A percentile compares a stretch with the other conserved stretches of the same genome.
These are phyloP conservation scores for Neria commutata DNA, from an alignment of 2,888 invertebrate species.

Conservation along the genomic window DNA sequence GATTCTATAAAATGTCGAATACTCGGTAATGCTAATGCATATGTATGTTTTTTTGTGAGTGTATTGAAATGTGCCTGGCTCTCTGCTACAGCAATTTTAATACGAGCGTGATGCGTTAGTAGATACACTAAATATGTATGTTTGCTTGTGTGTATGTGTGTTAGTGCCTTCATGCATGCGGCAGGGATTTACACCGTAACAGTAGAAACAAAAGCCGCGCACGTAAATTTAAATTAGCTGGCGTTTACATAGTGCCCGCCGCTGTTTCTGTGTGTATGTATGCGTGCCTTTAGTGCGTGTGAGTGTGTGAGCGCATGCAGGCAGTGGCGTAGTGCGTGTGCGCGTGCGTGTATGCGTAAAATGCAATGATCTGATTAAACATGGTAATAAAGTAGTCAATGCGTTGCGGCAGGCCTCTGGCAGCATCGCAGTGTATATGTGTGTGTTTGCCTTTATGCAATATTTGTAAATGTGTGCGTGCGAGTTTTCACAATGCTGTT, in stretches of 20 bases:
- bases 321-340: conserved; percentile 24
- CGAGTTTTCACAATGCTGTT: too few relatives aligned
- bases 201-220: conserved; percentile 22
- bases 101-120: too few relatives aligned
- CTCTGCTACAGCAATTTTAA: too few relatives aligned
- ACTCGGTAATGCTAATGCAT: too few relatives aligned
- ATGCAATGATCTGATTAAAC: conserved; percentile 56
- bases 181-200: conserved; percentile 42
- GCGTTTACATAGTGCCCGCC: not conserved
- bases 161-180: conserved; percentile 35
- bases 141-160: not conserved
- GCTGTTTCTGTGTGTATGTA: not conserved
- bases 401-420: conserved; percentile 41
- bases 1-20: too few relatives aligned
- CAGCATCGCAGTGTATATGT: not conserved
- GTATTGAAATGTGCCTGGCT: too few relatives aligned
- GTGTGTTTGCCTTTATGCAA: not conserved
- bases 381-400: conserved; percentile 56
- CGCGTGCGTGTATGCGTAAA: conserved; percentile 30
- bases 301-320: not conserved
- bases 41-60: too few relatives aligned
- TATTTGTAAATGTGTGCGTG: not conserved
- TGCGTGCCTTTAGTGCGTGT: not conserved
- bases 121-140: not conserved
- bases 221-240: conserved; percentile 51